Evolutionary conservation across 37 sponge, comb jelly and placozoan species (phyloP).

Genomic region (Ephydatia muelleri): DNA sequence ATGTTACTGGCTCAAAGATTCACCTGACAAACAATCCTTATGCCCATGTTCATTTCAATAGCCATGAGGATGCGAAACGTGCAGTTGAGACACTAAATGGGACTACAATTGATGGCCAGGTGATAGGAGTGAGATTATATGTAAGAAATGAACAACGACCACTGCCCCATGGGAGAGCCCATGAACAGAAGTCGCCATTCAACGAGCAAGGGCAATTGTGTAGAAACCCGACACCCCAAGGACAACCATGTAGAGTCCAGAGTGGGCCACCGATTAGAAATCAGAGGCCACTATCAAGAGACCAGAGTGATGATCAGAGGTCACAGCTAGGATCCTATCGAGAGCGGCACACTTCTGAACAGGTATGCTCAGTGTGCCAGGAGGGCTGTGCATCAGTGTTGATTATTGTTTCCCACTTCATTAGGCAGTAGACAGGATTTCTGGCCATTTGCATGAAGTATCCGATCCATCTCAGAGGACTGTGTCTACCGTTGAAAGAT

Average conservation of each 20-base stretch:
- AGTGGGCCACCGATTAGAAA: too few relatives aligned
- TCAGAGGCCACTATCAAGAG: not conserved
- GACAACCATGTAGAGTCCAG: not conserved
- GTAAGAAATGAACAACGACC: not conserved
- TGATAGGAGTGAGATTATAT: conserved; percentile 10
- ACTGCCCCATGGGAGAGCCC: not conserved
- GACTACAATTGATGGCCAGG: conserved; percentile 3
- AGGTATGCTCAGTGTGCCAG: not conserved
- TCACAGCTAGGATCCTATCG: not conserved
- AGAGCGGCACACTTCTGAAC: not conserved
- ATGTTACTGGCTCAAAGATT: conserved; percentile 10
- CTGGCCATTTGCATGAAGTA: not conserved
- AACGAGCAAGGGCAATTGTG: not conserved
- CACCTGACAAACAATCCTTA: conserved; percentile 6
- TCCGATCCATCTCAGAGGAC: too few relatives aligned
- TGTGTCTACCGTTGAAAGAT: too few relatives aligned
- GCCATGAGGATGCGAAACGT: not conserved
- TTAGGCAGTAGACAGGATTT: not conserved
- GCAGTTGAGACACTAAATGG: conserved; percentile 19
- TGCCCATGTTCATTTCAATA: conserved; percentile 19
- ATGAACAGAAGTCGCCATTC: not conserved
- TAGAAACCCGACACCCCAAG: not conserved
- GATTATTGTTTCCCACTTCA: not conserved
- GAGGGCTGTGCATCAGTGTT: not conserved
- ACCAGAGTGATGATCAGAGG: not conserved